phyloP scores from a whole-genome alignment of 2,888 invertebrate genomes.

The Cantharis lateralis region DNA sequence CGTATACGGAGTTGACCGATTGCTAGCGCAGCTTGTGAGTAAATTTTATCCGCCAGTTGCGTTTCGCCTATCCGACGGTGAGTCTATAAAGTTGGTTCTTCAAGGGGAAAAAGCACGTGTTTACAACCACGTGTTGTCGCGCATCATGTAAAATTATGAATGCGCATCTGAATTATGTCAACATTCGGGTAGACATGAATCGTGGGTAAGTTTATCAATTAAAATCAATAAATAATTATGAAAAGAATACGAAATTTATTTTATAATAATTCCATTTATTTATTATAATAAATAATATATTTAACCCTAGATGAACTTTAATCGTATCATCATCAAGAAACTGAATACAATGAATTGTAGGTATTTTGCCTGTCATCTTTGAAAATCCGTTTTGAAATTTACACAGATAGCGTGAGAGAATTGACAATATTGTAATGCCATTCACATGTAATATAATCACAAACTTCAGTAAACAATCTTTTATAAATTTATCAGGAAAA shows the following conservation, averaged over 20 bases:
- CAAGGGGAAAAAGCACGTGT: slow-evolving; percentile 46
- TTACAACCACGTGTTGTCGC: slow-evolving; percentile 44
- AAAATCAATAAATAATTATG: not conserved
- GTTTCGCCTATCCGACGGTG: slow-evolving; percentile 48
- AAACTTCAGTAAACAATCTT: not conserved
- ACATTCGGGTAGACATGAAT: slow-evolving; percentile 16
- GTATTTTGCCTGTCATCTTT: not conserved
- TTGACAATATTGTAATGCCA: not conserved
- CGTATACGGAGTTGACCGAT: slow-evolving; percentile 51
- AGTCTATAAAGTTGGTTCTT: slow-evolving; percentile 48
- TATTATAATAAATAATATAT: not conserved
- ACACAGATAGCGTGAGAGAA: not conserved
- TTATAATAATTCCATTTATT: not conserved
- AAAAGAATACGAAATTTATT: not conserved
- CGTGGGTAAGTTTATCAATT: slow-evolving; percentile 15
- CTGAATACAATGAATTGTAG: not conserved
- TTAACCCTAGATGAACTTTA: not conserved
- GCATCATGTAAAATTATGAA: slow-evolving; percentile 27
- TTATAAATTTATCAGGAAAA: not conserved
- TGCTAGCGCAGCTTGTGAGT: slow-evolving; percentile 46
- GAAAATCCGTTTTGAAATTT: not conserved
- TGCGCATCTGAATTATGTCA: slow-evolving; percentile 11
- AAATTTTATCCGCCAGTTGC: slow-evolving; percentile 50
- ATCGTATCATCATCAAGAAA: not conserved
- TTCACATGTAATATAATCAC: not conserved